A percentile compares a stretch with the other conserved stretches of the same genome.
These are phyloP conservation scores for Rhaphigaster nebulosa DNA, from an alignment of 2,888 invertebrate genomes.

Conservation along the genomic window DNA sequence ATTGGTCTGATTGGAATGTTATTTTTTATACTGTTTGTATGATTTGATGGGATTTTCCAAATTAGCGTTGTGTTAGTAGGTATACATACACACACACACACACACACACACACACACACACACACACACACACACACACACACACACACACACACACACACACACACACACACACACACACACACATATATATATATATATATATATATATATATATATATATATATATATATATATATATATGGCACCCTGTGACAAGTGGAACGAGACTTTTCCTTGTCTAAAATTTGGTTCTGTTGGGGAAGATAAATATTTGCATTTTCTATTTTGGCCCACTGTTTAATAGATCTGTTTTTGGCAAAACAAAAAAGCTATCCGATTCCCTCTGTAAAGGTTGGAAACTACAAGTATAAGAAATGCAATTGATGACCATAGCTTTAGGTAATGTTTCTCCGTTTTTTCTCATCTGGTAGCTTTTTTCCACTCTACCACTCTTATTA, in stretches of 20 bases:
- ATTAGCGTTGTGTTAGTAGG: neutral
- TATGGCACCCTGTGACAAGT: no score
- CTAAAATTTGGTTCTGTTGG: neutral
- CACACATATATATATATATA: no score
- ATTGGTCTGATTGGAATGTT: conserved; percentile 5
- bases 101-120: no score
- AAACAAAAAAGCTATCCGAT: no score
- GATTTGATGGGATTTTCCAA: neutral
- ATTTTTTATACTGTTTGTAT: neutral
- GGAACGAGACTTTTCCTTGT: no score
- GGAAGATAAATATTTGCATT: neutral
- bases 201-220: no score
- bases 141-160: no score
- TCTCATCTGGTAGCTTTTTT: neutral
- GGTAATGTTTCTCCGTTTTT: neutral
- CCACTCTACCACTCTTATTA: neutral
- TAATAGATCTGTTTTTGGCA: no score
- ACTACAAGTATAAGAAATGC: neutral
- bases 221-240: neutral
- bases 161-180: no score
- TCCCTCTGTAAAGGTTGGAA: neutral
- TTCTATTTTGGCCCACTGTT: neutral
- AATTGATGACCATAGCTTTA: neutral
- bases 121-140: no score
- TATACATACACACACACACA: no score